Evolutionary conservation across 2,113 vertebrate genomes (phyloP).

Genomic region (Cochlearius cochlearius): DNA sequence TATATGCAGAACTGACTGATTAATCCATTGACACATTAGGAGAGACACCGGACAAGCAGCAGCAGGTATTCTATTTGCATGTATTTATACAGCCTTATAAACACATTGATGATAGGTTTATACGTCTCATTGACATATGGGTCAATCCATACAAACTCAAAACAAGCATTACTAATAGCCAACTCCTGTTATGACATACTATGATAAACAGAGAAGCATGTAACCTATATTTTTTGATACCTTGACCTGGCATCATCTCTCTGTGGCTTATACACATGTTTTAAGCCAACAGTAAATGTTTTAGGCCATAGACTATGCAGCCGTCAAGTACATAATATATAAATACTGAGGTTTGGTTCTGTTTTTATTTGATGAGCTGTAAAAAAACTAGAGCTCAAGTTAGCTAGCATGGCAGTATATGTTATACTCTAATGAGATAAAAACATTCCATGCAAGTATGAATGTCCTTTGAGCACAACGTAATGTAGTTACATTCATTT

Average conservation of each 20-base stretch:
- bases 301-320: background rate
- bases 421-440: background rate
- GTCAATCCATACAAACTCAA: background rate
- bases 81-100: slow-evolving; percentile 36
- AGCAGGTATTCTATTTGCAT: background rate
- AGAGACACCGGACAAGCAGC: background rate
- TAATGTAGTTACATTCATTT: background rate
- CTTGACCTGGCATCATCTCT: background rate
- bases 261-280: background rate
- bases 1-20: background rate
- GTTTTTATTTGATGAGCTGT: background rate
- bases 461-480: background rate
- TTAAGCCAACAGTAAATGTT: background rate
- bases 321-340: background rate
- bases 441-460: background rate
- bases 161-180: background rate
- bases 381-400: background rate
- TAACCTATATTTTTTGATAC: background rate
- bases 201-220: background rate
- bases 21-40: background rate
- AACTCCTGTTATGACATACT: background rate
- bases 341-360: background rate
- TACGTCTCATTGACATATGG: background rate
- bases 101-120: background rate
- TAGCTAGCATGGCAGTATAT: background rate